A percentile compares a stretch with the other conserved stretches of the same genome.
These are phyloP conservation scores for Mustela lutreola DNA, from an alignment of 2,113 vertebrate genomes.

Conservation along the genomic window DNA sequence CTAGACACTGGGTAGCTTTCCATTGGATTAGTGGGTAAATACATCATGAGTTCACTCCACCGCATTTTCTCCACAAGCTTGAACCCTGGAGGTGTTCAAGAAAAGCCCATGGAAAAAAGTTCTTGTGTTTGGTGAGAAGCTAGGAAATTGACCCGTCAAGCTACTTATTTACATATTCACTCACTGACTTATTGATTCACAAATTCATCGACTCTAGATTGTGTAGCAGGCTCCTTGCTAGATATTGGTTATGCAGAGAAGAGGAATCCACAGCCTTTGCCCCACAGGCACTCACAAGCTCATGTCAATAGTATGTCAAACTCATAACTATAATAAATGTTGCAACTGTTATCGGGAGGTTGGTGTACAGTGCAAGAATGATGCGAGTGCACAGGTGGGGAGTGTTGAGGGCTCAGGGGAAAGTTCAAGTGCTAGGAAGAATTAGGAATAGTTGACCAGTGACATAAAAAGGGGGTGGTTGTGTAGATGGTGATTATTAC, in stretches of 20 bases:
- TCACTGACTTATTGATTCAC: not conserved
- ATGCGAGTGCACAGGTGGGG: too few species aligned
- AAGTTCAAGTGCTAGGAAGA: not conserved
- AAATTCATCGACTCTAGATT: not conserved
- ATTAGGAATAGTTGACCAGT: not conserved
- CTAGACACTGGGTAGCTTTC: not conserved
- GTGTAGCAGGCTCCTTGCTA: not conserved
- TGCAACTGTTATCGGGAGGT: not conserved
- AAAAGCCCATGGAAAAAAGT: slow-evolving; percentile 9
- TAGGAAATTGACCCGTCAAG: not conserved
- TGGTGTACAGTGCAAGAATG: not conserved
- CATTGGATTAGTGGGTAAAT: not conserved
- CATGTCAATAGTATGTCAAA: not conserved
- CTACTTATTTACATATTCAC: not conserved
- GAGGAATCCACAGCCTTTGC: not conserved
- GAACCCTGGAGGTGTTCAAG: not conserved
- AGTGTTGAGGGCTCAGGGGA: not conserved
- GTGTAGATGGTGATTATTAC: not conserved
- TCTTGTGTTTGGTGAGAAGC: not conserved
- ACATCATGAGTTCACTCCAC: not conserved
- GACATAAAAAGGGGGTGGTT: not conserved
- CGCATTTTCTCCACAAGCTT: not conserved
- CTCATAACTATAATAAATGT: not conserved
- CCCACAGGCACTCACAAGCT: not conserved
- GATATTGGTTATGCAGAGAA: not conserved